Evolutionary conservation across 2,113 vertebrate genomes (phyloP).

Genomic region (Ailurus styani): DNA sequence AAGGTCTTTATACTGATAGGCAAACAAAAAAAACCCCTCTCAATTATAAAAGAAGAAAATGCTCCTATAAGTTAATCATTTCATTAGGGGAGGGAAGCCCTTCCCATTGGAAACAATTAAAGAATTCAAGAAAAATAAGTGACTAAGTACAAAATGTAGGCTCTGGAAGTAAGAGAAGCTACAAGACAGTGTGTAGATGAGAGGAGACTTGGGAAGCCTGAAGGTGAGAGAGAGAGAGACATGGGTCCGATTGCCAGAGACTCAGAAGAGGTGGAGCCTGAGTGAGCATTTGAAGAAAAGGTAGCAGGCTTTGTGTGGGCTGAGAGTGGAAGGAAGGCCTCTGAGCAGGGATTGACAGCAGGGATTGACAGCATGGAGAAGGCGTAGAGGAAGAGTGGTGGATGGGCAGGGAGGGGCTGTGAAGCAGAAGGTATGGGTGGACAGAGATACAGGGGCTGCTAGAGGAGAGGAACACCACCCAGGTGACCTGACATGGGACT

Average conservation of each 20-base stretch:
- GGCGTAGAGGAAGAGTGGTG: fast-evolving
- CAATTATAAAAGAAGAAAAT: neutral
- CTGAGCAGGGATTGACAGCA: neutral
- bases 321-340: neutral
- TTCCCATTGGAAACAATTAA: neutral
- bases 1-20: neutral
- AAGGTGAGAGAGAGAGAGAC: neutral
- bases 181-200: neutral
- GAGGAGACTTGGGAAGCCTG: neutral
- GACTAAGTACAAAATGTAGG: neutral
- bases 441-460: fast-evolving
- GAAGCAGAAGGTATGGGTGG: neutral
- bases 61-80: neutral
- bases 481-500: neutral
- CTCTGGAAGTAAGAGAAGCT: neutral
- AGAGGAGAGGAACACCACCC: neutral
- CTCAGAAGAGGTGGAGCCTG: neutral
- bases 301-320: neutral
- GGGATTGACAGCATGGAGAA: neutral
- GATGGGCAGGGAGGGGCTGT: neutral
- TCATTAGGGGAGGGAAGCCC: neutral
- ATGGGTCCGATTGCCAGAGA: neutral
- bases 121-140: neutral
- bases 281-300: neutral
- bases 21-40: neutral